Base-by-base conservation (phyloP, 2,113 vertebrate genomes). In the Oncorhynchus nerka region DNA sequence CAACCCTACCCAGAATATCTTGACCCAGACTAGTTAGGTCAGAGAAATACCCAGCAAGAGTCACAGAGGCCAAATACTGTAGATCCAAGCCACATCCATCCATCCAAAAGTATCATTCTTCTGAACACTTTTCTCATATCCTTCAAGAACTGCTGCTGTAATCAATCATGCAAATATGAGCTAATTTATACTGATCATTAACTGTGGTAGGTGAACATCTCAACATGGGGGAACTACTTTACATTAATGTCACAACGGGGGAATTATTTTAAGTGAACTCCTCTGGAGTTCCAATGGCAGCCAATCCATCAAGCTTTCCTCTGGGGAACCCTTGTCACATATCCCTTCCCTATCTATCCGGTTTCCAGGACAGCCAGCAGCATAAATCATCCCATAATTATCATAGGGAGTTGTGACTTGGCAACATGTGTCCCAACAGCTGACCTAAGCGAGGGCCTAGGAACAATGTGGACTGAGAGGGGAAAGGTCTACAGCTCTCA, bases 361-460 rank as follows among this genome's bases (percentile, higher is more conserved):
- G 73, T 72, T 69, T 65, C 68, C n/a, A 32, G 26, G 76, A 12
- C 62, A 71, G 30, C 68, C 51, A 28, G 13, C 65, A 67, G 78
- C 66, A 84, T 89, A 55, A 77, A 87, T 88, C 85, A 82, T 74
- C 65, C 80, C 62, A 75, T 86, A 85, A 88, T 88, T 76, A 84
- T 71, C 75, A 83, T 62, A 65, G 71, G 80, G 73, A 75, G 65
- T 79, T 76, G 74, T 80, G 75, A 80, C 81, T 73, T 59, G 62
- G 45, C 78, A 77, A 62, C 85, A 77, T 80, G 83, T 85, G 85
- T 81, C 67, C 83, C 71, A 83, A 80, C 88, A 89, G 83, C 81
- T 89, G 88, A 87, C 82, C 75, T 70, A 34, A 85, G 70, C 45
- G 12, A 26, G 22, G 22, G 24, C 26, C 70, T 2, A 28, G 3